phyloP scores from a whole-genome alignment of 2,113 vertebrate species.

The Eupsittula cactorum region DNA sequence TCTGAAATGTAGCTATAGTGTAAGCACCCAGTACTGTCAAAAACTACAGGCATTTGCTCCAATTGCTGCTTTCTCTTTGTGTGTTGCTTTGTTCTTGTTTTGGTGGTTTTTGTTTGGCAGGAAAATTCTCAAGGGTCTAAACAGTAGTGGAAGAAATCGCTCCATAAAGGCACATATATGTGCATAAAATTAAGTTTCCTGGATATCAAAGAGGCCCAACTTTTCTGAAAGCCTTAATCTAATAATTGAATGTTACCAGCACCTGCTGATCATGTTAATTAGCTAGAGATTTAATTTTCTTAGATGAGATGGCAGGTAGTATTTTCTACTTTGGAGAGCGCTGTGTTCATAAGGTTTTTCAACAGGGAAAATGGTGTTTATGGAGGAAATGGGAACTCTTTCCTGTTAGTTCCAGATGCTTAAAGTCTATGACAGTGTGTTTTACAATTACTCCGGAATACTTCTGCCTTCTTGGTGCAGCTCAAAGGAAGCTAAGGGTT shows the following conservation, averaged over 20 bases:
- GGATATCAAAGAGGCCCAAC: background rate
- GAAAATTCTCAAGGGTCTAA: background rate
- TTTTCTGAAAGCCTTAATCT: background rate
- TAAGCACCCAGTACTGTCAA: background rate
- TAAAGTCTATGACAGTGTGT: background rate
- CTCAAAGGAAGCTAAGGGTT: background rate
- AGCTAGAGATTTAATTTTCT: slow-evolving; percentile 2
- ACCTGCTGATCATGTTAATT: slow-evolving; percentile 40
- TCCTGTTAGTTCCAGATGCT: background rate
- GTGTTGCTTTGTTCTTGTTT: background rate
- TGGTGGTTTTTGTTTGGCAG: background rate
- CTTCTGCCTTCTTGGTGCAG: background rate
- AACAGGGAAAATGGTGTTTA: background rate
- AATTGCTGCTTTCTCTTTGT: background rate
- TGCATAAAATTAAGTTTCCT: background rate
- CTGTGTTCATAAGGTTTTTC: background rate
- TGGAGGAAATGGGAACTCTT: background rate
- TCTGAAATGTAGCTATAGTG: background rate
- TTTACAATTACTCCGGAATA: background rate
- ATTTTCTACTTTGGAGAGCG: slow-evolving; percentile 4
- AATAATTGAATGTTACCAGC: slow-evolving; percentile 38
- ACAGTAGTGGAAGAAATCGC: background rate
- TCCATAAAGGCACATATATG: background rate
- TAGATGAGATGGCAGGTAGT: background rate
- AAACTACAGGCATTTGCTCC: background rate